Conservation (phyloP, 2,888 invertebrate species). For the Sympetrum striolatum region DNA sequence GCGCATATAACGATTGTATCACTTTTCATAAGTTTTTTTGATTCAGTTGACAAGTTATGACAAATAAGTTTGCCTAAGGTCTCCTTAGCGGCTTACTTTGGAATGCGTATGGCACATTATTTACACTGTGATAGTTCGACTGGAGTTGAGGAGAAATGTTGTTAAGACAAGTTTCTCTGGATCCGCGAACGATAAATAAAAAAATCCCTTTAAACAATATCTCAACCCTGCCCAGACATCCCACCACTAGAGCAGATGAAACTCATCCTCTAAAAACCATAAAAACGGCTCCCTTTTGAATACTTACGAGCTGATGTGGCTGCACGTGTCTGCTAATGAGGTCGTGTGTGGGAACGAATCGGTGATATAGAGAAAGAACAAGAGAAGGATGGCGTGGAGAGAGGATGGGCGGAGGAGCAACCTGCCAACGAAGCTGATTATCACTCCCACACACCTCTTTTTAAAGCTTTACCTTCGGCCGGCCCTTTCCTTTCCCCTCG, state of each 20-base stretch:
- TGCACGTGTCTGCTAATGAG: neutral
- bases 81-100: no score
- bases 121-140: no score
- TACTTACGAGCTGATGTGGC: neutral
- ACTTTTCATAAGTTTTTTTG: no score
- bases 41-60: no score
- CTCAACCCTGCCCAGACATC: neutral
- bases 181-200: no score
- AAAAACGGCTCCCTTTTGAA: neutral
- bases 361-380: neutral
- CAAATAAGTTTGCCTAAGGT: no score
- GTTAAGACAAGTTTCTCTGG: no score
- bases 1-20: no score
- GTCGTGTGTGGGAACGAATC: no score
- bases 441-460: neutral
- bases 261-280: neutral
- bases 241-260: neutral
- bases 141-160: no score
- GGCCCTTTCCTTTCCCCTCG: neutral
- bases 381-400: neutral
- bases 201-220: no score
- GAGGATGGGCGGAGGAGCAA: neutral
- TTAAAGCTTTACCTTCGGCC: neutral
- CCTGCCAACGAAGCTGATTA: neutral
- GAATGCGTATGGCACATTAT: no score